Conservation (phyloP, 2,797 vertebrate genomes). For the Protonibea diacanthus region DNA sequence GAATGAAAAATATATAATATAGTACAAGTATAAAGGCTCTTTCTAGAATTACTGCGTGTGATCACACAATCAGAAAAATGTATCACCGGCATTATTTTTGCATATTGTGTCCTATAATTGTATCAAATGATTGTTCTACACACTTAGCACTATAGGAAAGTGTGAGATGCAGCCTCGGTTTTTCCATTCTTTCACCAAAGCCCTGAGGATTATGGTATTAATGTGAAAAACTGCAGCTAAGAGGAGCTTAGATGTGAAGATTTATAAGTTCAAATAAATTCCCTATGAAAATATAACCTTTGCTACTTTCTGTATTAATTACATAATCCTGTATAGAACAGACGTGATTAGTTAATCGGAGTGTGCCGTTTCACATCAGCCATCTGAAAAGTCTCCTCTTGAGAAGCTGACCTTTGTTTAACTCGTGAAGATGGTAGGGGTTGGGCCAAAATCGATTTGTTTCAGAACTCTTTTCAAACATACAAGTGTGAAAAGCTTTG, state of each 20-base stretch:
- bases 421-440: constrained; percentile 8
- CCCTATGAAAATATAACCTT: constrained; percentile 50
- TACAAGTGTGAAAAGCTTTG: constrained; percentile 53
- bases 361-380: constrained; percentile 29
- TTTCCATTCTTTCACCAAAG: constrained; percentile 6
- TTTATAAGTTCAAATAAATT: constrained; percentile 30
- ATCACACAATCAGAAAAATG: background rate
- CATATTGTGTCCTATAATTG: background rate
- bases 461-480: constrained; percentile 22
- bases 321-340: constrained; percentile 19
- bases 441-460: constrained; percentile 45
- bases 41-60: background rate
- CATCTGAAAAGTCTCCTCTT: constrained; percentile 39
- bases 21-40: no score
- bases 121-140: background rate
- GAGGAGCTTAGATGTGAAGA: constrained; percentile 38
- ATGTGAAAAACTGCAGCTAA: constrained; percentile 20
- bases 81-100: background rate
- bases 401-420: constrained; percentile 62
- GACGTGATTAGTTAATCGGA: constrained; percentile 45
- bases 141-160: background rate
- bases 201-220: constrained; percentile 33
- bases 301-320: constrained; percentile 41
- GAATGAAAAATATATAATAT: no score
- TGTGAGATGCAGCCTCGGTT: background rate